Evolutionary conservation across 2,888 invertebrate species (phyloP).

Genomic region (Uloborus plumipes): DNA sequence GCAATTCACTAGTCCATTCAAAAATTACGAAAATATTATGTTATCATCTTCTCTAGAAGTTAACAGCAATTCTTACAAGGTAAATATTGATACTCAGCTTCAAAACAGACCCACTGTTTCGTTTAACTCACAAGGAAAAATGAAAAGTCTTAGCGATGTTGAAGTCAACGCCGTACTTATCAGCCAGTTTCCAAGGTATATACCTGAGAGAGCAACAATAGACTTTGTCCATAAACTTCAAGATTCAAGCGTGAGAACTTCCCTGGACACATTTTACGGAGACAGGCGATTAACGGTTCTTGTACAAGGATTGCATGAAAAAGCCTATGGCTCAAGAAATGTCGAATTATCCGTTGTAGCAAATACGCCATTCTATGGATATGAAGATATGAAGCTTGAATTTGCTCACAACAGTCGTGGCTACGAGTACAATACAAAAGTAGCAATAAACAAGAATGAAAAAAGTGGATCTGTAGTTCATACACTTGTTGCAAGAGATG

Average conservation of each 20-base stretch:
- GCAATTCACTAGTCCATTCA: slow-evolving; percentile 48
- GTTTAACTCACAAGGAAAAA: slow-evolving; percentile 54
- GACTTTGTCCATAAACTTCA: slow-evolving; percentile 55
- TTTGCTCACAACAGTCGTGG: slow-evolving; percentile 37
- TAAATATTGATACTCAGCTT: slow-evolving; percentile 46
- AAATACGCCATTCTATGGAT: slow-evolving; percentile 45
- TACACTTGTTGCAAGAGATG: slow-evolving; percentile 25
- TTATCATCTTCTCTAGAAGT: slow-evolving; percentile 34
- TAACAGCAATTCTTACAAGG: slow-evolving; percentile 37
- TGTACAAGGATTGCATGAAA: slow-evolving; percentile 27
- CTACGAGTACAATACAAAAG: slow-evolving; percentile 27
- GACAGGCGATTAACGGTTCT: slow-evolving; percentile 36
- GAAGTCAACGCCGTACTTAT: slow-evolving; percentile 51
- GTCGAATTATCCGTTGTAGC: slow-evolving; percentile 31
- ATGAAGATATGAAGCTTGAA: slow-evolving; percentile 44
- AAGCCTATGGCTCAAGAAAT: slow-evolving; percentile 17
- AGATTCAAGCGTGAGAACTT: slow-evolving; percentile 33
- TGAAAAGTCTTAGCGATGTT: slow-evolving; percentile 31
- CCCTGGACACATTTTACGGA: slow-evolving; percentile 33
- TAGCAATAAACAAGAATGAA: slow-evolving; percentile 38
- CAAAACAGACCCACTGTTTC: slow-evolving; percentile 32
- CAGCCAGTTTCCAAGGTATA: slow-evolving; percentile 35
- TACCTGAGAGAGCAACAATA: slow-evolving; percentile 32
- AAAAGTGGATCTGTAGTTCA: slow-evolving; percentile 32
- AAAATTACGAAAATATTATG: slow-evolving; percentile 41